Evolutionary conservation across 2,888 invertebrate genomes (phyloP).

Genomic region (Meiosimyza platycephala): DNA sequence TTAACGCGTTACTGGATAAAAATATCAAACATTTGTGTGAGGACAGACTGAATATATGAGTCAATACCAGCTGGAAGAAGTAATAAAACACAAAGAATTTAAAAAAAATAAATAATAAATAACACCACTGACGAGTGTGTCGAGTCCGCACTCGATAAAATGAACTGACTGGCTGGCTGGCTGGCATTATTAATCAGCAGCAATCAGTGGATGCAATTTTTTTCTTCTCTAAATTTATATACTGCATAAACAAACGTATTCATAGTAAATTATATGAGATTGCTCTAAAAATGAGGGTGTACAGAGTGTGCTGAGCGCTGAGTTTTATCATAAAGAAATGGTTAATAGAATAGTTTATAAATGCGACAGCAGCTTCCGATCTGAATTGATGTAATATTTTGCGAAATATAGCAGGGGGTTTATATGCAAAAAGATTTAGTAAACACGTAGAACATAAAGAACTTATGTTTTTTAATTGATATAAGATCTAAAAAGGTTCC

Average conservation of each 20-base stretch:
- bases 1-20: not conserved
- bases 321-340: not conserved
- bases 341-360: constrained; percentile 4
- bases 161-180: not conserved
- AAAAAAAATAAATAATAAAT: constrained; percentile 8
- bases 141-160: not conserved
- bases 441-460: too few relatives aligned
- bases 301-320: too few relatives aligned
- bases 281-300: too few relatives aligned
- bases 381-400: not conserved
- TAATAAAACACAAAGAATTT: not conserved
- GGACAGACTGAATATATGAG: constrained; percentile 19
- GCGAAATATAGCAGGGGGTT: too few relatives aligned
- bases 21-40: constrained; percentile 3
- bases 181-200: not conserved
- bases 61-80: constrained; percentile 13
- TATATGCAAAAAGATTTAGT: too few relatives aligned
- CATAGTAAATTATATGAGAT: too few relatives aligned
- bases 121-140: not conserved
- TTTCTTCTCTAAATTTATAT: too few relatives aligned
- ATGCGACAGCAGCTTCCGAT: constrained; percentile 26
- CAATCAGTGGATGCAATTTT: constrained; percentile 26
- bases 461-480: too few relatives aligned
- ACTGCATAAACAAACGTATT: too few relatives aligned
- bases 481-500: too few relatives aligned